Evolutionary conservation across 2,888 invertebrate species (phyloP), one percentile per base, ranked within the genome.

Genomic region (Melanchra persicariae): DNA sequence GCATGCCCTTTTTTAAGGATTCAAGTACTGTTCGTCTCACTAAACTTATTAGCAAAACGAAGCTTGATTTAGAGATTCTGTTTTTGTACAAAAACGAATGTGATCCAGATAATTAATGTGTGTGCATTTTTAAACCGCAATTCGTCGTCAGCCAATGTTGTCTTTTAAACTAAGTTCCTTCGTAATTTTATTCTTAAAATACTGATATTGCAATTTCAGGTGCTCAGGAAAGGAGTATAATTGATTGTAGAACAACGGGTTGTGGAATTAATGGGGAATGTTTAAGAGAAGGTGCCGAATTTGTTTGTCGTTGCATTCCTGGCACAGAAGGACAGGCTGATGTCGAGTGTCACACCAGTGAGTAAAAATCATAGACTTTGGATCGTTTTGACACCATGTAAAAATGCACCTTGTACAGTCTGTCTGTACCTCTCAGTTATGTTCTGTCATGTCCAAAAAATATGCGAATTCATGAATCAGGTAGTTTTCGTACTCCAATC

Each of bases 211-310:
- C 37, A 66, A 69, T 88, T 85, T 22, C 87, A 97, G 97, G 97
- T 95, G 94, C 96, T 45, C 92, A 95, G 78, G 97, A 97, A 89
- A 94, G 96, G 72, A 96, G 96, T 82, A 94, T 97, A 49, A 96
- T 97, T 59, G 98, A 98, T 90, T 98, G 99, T 93, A 97, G 98
- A 85, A 98, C 98, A 2, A 97, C 97, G 75, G 98, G 98, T 80
- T 99, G 99, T 94, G 98, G 98, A 82, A 97, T 97, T 87, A 98
- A 98, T 81, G 98, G 98, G n/a, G 98, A 98, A 92, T 99, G 98
- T 94, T 97, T 98, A 82, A 97, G 98, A 84, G 98, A 98, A 93
- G 97, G 98, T 80, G 98, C 98, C 77, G 97, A 97, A 88, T 99
- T 98, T 96, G 97, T 98, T 49, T 98, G 98, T 94, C 96, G 97